Evolutionary conservation across 1,140 invertebrate genomes (phyloP).

Genomic region (Drosophila funebris): DNA sequence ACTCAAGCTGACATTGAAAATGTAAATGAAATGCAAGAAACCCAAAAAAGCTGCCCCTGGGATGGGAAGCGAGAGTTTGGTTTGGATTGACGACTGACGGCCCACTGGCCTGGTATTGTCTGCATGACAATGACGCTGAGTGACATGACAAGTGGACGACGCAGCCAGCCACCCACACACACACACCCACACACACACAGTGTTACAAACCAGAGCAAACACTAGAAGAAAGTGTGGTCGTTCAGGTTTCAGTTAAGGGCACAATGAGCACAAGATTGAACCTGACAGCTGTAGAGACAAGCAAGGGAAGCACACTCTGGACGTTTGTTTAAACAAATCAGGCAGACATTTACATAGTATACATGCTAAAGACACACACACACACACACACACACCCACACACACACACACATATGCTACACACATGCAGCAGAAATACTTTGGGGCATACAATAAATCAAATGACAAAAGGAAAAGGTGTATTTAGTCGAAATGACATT

Average conservation of each 20-base stretch:
- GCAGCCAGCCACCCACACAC: conserved; percentile 32
- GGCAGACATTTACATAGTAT: conserved; percentile 42
- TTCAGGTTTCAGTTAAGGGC: conserved; percentile 43
- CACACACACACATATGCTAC: conserved; percentile 20
- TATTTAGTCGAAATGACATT: conserved; percentile 69
- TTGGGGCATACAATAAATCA: conserved; percentile 63
- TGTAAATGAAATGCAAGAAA: conserved; percentile 68
- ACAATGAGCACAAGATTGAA: conserved; percentile 53
- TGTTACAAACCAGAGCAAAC: conserved; percentile 42
- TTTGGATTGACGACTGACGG: conserved; percentile 42
- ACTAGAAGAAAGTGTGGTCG: conserved; percentile 52
- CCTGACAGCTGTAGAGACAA: conserved; percentile 68
- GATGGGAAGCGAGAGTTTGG: conserved; percentile 1
- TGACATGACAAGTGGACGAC: conserved; percentile 81
- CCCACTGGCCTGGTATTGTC: conserved; percentile 52
- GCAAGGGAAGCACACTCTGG: conserved; percentile 45
- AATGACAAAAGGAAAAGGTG: conserved; percentile 61
- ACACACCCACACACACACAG: not conserved
- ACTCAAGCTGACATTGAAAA: conserved; percentile 59
- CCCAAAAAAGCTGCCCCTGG: conserved; percentile 23
- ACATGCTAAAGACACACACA: not conserved
- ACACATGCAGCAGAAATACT: conserved; percentile 46
- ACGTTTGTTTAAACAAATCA: conserved; percentile 78
- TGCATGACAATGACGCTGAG: conserved; percentile 72
- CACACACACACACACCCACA: conserved; percentile 7